Base-by-base conservation (phyloP, 2,888 invertebrate species). In the Mythimna ferrago region DNA sequence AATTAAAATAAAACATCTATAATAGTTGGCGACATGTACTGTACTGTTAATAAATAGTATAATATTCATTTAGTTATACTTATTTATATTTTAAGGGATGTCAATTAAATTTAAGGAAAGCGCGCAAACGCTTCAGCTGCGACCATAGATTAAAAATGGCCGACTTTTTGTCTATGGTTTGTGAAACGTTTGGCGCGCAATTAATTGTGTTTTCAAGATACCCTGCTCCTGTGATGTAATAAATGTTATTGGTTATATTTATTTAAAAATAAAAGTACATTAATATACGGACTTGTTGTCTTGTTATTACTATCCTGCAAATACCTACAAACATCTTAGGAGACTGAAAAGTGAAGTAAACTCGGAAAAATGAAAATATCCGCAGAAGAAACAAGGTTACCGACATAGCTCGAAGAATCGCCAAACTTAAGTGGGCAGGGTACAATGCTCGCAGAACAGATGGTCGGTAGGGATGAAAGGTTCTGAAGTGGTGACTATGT, bases 201-300 rank as follows among this genome's bases (percentile, higher is more conserved):
- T 91, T 91, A 91, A 93, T 94, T 95, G 94, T 95, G 95, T 96
- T 95, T 93, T 94, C 93, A 95, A 93, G 92, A 93, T 95, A 95
- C 96, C 96, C 96, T 93, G 92, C 94, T 95, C 96, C 96, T 96
- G 96, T 96, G 96, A 96, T 96, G 95, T 96, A 96, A 95, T 96
- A 96, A 95, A 96, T 95, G 96, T 96, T 96, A 96, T 96, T 95
- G 95, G 96, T 96, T 96, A 96, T 96, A 96, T 96, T 96, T 96
- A 96, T 96, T 96, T 96, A 93, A 95, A 94, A 96, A 95, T 94
- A 95, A 96, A 95, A 95, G 89, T 95, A 95, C 94, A 94, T 94
- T 95, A 95, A 94, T 95, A 95, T 94, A 94, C 93, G 91, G 87
- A 92, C 51, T 6, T 38, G 14, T 73, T 61, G 73, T 78, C 84